Evolutionary conservation across 2,888 invertebrate genomes (phyloP).

Genomic region (Eilema caniola): DNA sequence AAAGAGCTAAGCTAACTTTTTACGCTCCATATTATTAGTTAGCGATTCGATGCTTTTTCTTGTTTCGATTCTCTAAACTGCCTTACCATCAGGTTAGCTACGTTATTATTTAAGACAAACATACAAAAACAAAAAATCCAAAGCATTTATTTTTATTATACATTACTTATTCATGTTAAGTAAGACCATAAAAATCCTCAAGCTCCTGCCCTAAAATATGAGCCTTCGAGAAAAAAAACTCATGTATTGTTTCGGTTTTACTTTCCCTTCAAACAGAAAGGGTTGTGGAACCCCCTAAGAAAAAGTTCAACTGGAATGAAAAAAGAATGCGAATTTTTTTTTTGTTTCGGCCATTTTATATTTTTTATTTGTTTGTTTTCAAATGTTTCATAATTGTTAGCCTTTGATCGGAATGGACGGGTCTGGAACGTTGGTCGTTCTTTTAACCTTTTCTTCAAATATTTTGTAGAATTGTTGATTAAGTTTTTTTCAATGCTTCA

Average conservation of each 20-base stretch:
- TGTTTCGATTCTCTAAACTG: too few relatives aligned
- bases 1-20: too few relatives aligned
- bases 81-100: too few relatives aligned
- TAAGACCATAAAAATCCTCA: background rate
- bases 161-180: background rate
- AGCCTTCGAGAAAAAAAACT: slow-evolving; percentile 58
- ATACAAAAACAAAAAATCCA: too few relatives aligned
- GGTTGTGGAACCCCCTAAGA: slow-evolving; percentile 73
- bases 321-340: slow-evolving; percentile 70
- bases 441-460: slow-evolving; percentile 42
- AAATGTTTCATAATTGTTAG: slow-evolving; percentile 58
- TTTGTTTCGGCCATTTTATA: slow-evolving; percentile 56
- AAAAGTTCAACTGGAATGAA: slow-evolving; percentile 71
- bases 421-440: slow-evolving; percentile 44
- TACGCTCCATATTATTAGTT: too few relatives aligned
- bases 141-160: background rate
- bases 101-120: too few relatives aligned
- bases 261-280: slow-evolving; percentile 66
- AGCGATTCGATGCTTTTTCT: too few relatives aligned
- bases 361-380: slow-evolving; percentile 59
- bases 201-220: slow-evolving; percentile 52
- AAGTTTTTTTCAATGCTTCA: background rate
- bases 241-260: slow-evolving; percentile 69
- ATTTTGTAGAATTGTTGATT: slow-evolving; percentile 20
- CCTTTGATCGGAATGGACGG: slow-evolving; percentile 56